Evolutionary conservation across 2,888 invertebrate species (phyloP).

Genomic region (Masnerella sp.): DNA sequence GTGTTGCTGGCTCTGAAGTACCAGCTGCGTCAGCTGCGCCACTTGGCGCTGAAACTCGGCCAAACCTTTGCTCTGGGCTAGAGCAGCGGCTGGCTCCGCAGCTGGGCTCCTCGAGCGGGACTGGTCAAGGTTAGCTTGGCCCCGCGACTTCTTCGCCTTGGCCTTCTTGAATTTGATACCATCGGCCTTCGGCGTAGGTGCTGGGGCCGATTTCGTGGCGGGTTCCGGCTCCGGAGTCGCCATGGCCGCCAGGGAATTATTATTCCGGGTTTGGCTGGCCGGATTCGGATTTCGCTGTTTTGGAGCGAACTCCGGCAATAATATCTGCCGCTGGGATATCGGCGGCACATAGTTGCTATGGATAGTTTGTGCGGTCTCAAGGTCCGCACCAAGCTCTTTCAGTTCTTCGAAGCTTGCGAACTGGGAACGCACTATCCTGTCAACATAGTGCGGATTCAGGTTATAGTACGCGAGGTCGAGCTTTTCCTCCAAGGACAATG

Average conservation of each 20-base stretch:
- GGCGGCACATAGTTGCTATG: background rate
- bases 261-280: background rate
- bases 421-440: background rate
- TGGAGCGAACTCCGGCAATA: conserved; percentile 1
- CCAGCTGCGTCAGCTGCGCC: background rate
- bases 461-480: conserved; percentile 3
- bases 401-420: conserved; percentile 6
- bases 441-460: background rate
- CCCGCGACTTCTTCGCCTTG: background rate
- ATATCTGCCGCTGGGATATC: background rate
- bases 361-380: background rate
- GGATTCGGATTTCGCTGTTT: background rate
- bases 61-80: background rate
- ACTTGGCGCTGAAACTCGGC: background rate
- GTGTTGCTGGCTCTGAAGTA: background rate
- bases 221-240: background rate
- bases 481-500: background rate
- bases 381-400: background rate
- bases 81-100: background rate
- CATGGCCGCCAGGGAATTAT: background rate
- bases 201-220: background rate
- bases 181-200: background rate
- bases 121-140: no score
- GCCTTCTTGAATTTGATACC: background rate
- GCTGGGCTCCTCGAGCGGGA: no score